Evolutionary conservation across 2,113 vertebrate genomes (phyloP), one percentile per base, ranked within the genome.

Genomic region (Castor canadensis): DNA sequence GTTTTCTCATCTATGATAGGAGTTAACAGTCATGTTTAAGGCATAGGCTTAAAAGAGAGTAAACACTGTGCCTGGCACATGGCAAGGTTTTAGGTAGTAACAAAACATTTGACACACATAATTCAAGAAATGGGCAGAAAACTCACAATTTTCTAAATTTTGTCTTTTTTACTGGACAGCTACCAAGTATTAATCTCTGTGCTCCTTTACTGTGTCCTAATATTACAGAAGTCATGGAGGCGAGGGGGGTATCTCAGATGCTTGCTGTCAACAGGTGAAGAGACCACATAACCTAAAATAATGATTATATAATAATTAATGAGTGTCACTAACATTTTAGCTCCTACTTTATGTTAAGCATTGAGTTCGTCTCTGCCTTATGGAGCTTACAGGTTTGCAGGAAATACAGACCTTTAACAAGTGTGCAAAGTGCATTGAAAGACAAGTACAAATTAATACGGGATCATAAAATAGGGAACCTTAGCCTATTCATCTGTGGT

Each of bases 1-100:
- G 9, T 72, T 83, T 94, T 75, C 54, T 95, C 49, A 79, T 77
- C 77, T 96, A 26, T 91, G 60, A 94, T 82, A 73, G 49, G 47
- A 94, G 11, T 89, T 84, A 72, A 62, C 17, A 77, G 54, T 89
- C 47, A 24, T 30, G 32, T 81, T 91, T 83, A 79, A 79, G 43
- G 22, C 17, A 19, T 52, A 32, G 52, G 76, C 69, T 95, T 73
- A 89, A 96, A 52, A 82, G 56, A 12, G 85, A 22, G 58, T 81
- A 95, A 93, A 52, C 40, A 47, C n/a, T 67, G 9, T 76, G 38
- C 35, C 19, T 85, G 52, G 43, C 28, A 32, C 30, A 62, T 83
- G 58, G 16, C 71, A 54, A 54, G n/a, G 3, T 66, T 88, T 76
- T 82, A 60, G 30, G 40, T 87, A 52, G n/a, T 85, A 49, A 40